Conservation (phyloP, 2,888 invertebrate genomes). For the Leptodirus hochenwartii region DNA sequence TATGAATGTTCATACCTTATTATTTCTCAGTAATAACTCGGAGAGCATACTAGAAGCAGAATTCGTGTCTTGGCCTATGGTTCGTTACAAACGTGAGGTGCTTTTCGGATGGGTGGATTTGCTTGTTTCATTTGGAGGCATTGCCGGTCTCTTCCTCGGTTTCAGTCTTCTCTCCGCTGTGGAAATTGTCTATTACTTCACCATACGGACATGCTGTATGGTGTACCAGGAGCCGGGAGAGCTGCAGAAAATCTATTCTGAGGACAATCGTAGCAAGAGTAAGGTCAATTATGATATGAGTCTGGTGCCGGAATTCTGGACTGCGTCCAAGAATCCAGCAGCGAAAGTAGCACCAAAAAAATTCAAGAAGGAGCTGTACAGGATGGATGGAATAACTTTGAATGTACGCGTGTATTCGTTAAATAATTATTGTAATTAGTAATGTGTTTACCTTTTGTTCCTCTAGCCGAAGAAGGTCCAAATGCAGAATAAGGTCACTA, state of each 20-base stretch:
- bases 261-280: conserved; percentile 22
- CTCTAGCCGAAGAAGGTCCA: too few relatives aligned
- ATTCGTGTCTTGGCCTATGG: conserved; percentile 64
- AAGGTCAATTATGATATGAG: conserved; percentile 23
- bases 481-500: conserved; percentile 9
- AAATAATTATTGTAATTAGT: too few relatives aligned
- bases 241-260: conserved; percentile 29
- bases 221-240: conserved; percentile 31
- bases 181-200: conserved; percentile 61
- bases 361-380: too few relatives aligned
- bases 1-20: too few relatives aligned
- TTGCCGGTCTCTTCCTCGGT: conserved; percentile 48
- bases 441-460: too few relatives aligned
- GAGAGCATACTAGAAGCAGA: conserved; percentile 45
- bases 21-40: too few relatives aligned
- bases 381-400: too few relatives aligned
- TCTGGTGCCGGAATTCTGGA: conserved; percentile 24
- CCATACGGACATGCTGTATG: conserved; percentile 47
- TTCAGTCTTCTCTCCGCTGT: conserved; percentile 60
- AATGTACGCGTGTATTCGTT: too few relatives aligned
- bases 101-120: conserved; percentile 73
- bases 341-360: too few relatives aligned
- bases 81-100: conserved; percentile 61
- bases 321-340: too few relatives aligned
- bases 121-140: conserved; percentile 47